phyloP scores from a whole-genome alignment of 2,888 invertebrate genomes.

The Ceramica pisi region DNA sequence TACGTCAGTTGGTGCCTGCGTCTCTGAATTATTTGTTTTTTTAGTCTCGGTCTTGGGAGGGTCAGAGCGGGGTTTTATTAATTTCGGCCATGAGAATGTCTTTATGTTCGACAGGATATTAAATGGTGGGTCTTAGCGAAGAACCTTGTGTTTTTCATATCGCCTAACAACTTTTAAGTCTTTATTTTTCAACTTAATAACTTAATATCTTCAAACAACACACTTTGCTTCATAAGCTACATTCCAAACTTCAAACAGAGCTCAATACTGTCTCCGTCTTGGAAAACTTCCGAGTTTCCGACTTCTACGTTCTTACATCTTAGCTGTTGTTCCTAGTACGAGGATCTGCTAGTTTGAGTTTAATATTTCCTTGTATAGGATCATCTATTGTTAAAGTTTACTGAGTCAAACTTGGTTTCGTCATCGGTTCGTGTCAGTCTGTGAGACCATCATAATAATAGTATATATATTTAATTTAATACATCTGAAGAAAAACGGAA shows the following conservation, averaged over 20 bases:
- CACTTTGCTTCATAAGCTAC: constrained; percentile 6
- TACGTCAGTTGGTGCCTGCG: constrained; percentile 64
- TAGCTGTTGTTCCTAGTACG: constrained; percentile 8
- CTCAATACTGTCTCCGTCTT: constrained; percentile 20
- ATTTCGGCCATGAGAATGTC: constrained; percentile 31
- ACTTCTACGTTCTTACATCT: constrained; percentile 31
- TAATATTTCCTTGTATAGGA: constrained; percentile 18
- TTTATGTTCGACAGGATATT: constrained; percentile 36
- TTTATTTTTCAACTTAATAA: neutral
- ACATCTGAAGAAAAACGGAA: neutral
- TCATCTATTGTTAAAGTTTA: constrained; percentile 25
- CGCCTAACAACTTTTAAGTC: neutral
- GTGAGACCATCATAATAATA: neutral
- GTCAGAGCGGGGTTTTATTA: constrained; percentile 46
- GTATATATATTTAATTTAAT: too few species aligned
- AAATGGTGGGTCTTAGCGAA: neutral
- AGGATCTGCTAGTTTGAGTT: constrained; percentile 37
- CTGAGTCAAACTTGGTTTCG: constrained; percentile 2
- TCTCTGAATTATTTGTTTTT: constrained; percentile 61
- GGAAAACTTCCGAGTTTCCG: neutral
- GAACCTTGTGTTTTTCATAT: constrained; percentile 2
- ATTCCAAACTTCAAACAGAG: constrained; percentile 7
- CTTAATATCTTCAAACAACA: neutral
- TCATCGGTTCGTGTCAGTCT: neutral
- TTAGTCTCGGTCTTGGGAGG: constrained; percentile 31